Conservation (phyloP, 1,140 invertebrate species). For the Drosophila ogumai region DNA sequence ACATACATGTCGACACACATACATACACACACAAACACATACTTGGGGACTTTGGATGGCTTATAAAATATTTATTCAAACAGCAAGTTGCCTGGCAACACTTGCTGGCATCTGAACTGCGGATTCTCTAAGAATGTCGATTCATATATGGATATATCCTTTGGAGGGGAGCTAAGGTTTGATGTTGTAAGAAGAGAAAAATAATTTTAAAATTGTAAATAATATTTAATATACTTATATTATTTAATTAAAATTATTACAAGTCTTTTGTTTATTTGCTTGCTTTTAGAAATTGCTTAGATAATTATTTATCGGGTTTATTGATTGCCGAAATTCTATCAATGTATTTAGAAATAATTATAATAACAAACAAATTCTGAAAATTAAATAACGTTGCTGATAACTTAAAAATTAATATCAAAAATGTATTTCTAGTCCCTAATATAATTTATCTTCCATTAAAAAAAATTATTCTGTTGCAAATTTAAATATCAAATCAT, state of each 20-base stretch:
- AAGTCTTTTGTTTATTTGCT: too few species aligned
- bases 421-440: not conserved
- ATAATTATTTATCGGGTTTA: not conserved
- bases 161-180: conserved; percentile 5
- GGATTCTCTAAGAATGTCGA: conserved; percentile 8
- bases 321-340: too few species aligned
- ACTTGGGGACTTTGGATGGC: conserved; percentile 33
- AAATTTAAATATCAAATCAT: not conserved
- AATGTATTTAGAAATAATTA: too few species aligned
- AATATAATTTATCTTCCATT: not conserved
- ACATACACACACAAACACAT: conserved; percentile 20
- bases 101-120: conserved; percentile 40
- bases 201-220: not conserved
- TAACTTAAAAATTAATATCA: not conserved
- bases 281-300: not conserved
- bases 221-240: not conserved
- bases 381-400: not conserved
- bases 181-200: not conserved
- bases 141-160: conserved; percentile 7
- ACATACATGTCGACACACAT: conserved; percentile 10
- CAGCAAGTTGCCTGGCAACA: conserved; percentile 65
- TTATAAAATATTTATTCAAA: conserved; percentile 81
- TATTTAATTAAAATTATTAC: too few species aligned
- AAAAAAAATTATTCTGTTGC: not conserved
- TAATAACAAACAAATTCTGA: not conserved